Evolutionary conservation across 2,888 invertebrate genomes (phyloP).

Genomic region (Elegia similella): DNA sequence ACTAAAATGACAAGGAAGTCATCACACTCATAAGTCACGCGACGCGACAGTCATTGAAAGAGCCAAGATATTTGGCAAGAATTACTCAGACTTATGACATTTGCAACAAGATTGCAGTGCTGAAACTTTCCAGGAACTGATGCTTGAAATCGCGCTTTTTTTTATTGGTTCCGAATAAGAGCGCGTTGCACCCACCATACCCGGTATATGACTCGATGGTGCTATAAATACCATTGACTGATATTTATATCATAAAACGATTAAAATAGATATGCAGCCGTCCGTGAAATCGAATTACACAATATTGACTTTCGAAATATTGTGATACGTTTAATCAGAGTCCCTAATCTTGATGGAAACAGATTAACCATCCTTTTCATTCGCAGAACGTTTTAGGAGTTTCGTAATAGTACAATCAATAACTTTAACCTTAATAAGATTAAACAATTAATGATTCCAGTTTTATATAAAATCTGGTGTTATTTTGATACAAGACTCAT

Average conservation of each 20-base stretch:
- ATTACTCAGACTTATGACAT: neutral
- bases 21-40: neutral
- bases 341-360: slow-evolving; percentile 42
- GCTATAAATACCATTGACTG: neutral
- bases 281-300: neutral
- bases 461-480: neutral
- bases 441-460: neutral
- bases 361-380: slow-evolving; percentile 64
- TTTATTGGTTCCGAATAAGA: neutral
- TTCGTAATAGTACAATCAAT: neutral
- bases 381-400: slow-evolving; percentile 43
- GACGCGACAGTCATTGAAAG: neutral
- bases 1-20: neutral
- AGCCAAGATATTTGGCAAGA: neutral
- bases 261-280: neutral
- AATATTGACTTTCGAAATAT: neutral
- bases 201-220: neutral
- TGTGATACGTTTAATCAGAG: slow-evolving; percentile 36
- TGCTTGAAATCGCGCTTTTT: neutral
- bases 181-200: neutral
- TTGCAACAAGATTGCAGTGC: neutral
- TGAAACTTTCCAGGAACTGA: neutral
- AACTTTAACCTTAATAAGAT: neutral
- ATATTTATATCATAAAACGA: neutral
- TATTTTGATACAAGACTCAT: neutral